phyloP scores from a whole-genome alignment of 2,113 vertebrate species.

The Mesembrinibis cayennensis region DNA sequence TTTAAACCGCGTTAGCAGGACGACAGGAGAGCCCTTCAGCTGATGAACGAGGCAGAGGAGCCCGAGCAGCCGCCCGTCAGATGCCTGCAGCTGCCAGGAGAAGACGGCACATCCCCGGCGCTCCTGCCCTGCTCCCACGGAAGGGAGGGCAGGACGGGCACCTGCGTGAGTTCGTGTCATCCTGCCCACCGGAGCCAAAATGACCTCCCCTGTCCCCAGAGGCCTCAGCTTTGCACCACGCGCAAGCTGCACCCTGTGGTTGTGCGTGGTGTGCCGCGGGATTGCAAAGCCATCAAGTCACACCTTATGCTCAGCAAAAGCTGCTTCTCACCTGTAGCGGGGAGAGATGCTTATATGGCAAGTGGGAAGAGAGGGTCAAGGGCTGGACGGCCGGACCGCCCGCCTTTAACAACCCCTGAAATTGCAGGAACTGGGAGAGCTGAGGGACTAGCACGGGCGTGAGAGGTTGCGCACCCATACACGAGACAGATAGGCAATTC shows the following conservation, averaged over 20 bases:
- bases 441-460: rapidly evolving
- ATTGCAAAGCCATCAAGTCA: not conserved
- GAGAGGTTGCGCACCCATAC: not conserved
- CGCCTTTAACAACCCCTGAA: not conserved
- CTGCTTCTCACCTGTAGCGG: not conserved
- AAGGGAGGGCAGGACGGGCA: not conserved
- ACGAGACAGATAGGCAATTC: not conserved
- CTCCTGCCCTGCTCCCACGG: not conserved
- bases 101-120: not conserved
- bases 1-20: not conserved
- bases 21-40: not conserved
- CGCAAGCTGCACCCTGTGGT: not conserved
- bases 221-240: not conserved
- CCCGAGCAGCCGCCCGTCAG: not conserved
- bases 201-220: not conserved
- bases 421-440: not conserved
- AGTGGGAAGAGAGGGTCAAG: not conserved
- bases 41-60: not conserved
- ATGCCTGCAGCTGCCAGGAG: not conserved
- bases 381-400: not conserved
- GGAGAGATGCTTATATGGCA: not conserved
- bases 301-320: not conserved
- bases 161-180: rapidly evolving
- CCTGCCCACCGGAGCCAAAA: not conserved
- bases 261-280: rapidly evolving